These are phyloP conservation scores for Platygyra sinensis DNA, from an alignment of 64 coral and sea anemone species.

Conservation along the genomic window DNA sequence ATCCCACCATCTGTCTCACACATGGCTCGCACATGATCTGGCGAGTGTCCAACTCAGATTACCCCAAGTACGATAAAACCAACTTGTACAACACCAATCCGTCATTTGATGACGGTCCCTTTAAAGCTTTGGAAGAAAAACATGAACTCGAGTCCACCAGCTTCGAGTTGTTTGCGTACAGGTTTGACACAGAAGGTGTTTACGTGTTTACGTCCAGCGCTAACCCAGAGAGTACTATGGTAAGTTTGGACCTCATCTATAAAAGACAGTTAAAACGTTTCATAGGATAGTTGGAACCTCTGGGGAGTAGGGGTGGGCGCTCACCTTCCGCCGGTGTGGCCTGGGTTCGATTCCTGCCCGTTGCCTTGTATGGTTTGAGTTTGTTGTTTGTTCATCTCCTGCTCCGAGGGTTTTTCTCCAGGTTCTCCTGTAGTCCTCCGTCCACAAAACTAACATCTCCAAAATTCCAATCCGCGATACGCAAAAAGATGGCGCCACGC, in stretches of 20 bases:
- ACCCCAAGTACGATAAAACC: constrained; percentile 75
- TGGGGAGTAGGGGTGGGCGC: no score
- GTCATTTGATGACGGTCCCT: constrained; percentile 85
- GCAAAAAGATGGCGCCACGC: no score
- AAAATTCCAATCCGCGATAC: no score
- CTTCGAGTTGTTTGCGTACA: constrained; percentile 87
- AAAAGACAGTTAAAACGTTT: no score
- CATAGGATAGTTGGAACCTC: no score
- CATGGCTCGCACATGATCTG: constrained; percentile 86
- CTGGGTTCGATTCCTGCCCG: no score
- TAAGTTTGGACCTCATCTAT: constrained; percentile 38
- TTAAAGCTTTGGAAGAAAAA: constrained; percentile 74
- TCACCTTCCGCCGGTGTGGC: no score
- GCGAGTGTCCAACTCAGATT: constrained; percentile 81
- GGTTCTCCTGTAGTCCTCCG: no score
- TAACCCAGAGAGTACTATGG: constrained; percentile 81
- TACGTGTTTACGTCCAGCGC: constrained; percentile 89
- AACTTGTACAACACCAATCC: constrained; percentile 94
- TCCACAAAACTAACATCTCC: no score
- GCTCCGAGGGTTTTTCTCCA: no score
- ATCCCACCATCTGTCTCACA: constrained; percentile 79
- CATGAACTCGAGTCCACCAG: constrained; percentile 73
- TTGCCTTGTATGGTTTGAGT: no score
- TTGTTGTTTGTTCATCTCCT: no score
- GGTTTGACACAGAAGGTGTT: constrained; percentile 79